A percentile compares a stretch with the other conserved stretches of the same genome.
phyloP scores from a whole-genome alignment of 2,888 invertebrate species.

The Lomographa bimaculata region DNA sequence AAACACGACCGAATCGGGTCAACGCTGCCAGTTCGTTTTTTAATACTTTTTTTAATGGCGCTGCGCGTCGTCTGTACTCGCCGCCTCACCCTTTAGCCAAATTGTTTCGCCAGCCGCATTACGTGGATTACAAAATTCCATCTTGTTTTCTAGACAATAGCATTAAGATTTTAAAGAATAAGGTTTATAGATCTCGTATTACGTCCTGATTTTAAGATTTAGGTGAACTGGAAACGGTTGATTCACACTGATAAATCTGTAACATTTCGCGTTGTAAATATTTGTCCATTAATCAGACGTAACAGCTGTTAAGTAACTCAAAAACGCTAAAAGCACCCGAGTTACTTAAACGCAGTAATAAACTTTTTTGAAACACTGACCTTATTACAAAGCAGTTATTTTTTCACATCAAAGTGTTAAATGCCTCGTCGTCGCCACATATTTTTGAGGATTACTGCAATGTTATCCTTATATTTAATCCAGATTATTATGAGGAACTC shows the following conservation, averaged over 20 bases:
- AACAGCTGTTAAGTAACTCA: conserved; percentile 22
- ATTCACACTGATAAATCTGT: conserved; percentile 4
- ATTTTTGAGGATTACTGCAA: conserved; percentile 17
- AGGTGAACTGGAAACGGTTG: conserved; percentile 4
- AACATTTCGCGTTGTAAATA: conserved; percentile 6
- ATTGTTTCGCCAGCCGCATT: conserved; percentile 54
- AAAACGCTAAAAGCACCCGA: conserved; percentile 18
- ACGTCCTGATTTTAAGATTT: conserved; percentile 5
- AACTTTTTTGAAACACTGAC: conserved; percentile 30
- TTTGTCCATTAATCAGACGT: conserved; percentile 17
- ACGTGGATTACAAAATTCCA: conserved; percentile 41
- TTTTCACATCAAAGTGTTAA: conserved; percentile 30
- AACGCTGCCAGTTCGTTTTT: conserved; percentile 51
- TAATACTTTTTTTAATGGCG: conserved; percentile 55
- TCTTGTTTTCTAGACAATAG: conserved; percentile 14
- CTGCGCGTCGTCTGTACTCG: conserved; percentile 40
- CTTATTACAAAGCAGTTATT: conserved; percentile 28
- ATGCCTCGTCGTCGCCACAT: conserved; percentile 15
- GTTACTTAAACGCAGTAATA: conserved; percentile 25
- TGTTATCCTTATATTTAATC: conserved; percentile 3
- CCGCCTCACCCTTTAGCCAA: conserved; percentile 10
- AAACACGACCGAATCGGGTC: conserved; percentile 47
- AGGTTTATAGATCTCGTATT: conserved; percentile 13
- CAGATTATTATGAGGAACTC: too few species aligned
- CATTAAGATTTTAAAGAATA: conserved; percentile 9